Evolutionary conservation across 2,113 vertebrate genomes (phyloP).

Genomic region (Gasterosteus aculeatus): DNA sequence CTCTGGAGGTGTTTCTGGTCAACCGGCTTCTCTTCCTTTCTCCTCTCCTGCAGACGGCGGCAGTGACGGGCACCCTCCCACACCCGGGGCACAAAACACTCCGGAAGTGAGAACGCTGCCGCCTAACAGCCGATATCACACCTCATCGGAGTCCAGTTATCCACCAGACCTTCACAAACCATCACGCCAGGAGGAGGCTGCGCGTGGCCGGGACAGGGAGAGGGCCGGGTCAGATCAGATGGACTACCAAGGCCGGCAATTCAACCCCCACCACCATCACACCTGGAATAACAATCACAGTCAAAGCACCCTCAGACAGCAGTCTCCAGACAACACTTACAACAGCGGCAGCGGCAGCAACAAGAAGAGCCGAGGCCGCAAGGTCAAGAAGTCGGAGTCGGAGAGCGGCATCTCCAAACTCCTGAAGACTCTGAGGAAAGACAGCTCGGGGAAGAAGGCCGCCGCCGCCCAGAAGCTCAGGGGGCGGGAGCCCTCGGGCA

Average conservation of each 20-base stretch:
- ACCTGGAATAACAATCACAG: conserved; percentile 89
- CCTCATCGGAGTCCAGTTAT: conserved; percentile 94
- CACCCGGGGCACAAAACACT: conserved; percentile 94
- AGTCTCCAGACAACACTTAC: conserved; percentile 81
- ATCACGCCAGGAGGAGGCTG: conserved; percentile 90
- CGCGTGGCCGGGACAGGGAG: conserved; percentile 83
- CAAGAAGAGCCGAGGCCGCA: conserved; percentile 79
- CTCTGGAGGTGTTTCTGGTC: background rate
- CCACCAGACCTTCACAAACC: conserved; percentile 96
- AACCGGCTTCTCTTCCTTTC: conserved; percentile 6
- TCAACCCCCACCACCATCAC: conserved; percentile 85
- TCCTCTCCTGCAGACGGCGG: conserved; percentile 89
- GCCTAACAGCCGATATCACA: conserved; percentile 86
- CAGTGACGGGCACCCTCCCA: conserved; percentile 94
- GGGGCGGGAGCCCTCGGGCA: conserved; percentile 79
- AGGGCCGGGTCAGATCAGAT: conserved; percentile 83
- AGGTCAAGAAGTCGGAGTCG: conserved; percentile 83
- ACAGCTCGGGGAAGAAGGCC: conserved; percentile 80
- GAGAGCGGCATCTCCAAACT: conserved; percentile 84
- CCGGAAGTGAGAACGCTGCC: conserved; percentile 92
- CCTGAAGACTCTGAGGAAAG: conserved; percentile 83
- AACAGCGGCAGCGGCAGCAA: conserved; percentile 45
- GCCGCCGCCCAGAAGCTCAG: conserved; percentile 82
- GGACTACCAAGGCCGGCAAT: conserved; percentile 85
- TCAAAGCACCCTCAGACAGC: conserved; percentile 82